Evolutionary conservation across 1,140 invertebrate genomes (phyloP), one percentile per base, ranked within the genome.

Genomic region (Eumeta japonica): DNA sequence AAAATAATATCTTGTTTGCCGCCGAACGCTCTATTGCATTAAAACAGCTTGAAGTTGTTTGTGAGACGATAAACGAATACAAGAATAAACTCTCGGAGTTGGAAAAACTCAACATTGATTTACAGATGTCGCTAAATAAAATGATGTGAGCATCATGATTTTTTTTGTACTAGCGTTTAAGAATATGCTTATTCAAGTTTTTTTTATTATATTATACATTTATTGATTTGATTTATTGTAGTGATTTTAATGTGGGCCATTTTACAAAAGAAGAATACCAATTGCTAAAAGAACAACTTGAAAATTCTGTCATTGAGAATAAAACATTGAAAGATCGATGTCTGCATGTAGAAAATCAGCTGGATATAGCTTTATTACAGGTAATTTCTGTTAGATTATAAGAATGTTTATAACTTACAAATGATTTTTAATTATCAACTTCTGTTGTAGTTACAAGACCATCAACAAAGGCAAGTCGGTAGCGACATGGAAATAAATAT

Each of bases 401-500:
- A 24, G 5, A 30, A 16, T 31, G 27, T 7, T 24, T 37, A 24
- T 24, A 37, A 11, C 10, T n/a, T 14, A 24, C 17, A 10, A 4
- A 20, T 36, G 30, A 30, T 39, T 17, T 18, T 20, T 41, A 16
- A 17, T 17, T 35, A 35, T 12, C 12, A 34, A n/a, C 11, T 31
- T 37, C 16, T 30, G 33, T 60, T 60, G 36, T 28, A 76, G 74
- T 37, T 73, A 11, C 57, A 66, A 42, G 56, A 63, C 27, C 36
- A 39, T 34, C 54, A 68, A 43, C 50, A 67, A 20, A 53, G 45
- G 19, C 52, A 65, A 34, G 18, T 68, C 17, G 49, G 54, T 18
- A 61, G 67, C 31, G 76, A 80, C 45, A 58, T 79, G 36, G 83
- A 85, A 64, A 55, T 83, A 7, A 76, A 84, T 52, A 76, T 76